phyloP scores from a whole-genome alignment of 2,797 vertebrate genomes.

The Hydrolagus colliei region DNA sequence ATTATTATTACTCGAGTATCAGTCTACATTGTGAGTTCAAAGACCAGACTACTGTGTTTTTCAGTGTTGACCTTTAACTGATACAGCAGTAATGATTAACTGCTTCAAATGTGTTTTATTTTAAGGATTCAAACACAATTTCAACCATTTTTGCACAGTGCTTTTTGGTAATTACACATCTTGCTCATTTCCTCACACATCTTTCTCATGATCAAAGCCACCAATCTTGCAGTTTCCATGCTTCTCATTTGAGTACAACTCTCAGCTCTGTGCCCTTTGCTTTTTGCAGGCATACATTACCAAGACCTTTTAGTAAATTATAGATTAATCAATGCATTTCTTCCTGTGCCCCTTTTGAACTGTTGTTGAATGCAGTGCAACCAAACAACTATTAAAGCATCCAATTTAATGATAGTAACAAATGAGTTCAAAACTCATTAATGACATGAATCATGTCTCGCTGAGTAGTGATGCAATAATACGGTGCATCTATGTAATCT shows the following conservation, averaged over 20 bases:
- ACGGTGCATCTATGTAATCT: not conserved
- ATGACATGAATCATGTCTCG: not conserved
- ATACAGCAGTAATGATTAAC: not conserved
- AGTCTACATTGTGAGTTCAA: too few species aligned
- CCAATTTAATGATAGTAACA: not conserved
- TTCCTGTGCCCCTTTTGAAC: not conserved
- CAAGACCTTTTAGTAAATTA: not conserved
- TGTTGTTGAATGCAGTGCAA: not conserved
- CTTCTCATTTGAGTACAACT: not conserved
- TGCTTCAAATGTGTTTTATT: not conserved
- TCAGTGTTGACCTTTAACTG: not conserved
- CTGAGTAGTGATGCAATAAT: not conserved
- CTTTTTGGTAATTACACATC: not conserved
- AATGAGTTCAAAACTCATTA: not conserved
- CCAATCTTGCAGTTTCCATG: not conserved
- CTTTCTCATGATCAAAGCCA: not conserved
- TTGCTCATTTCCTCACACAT: not conserved
- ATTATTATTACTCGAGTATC: too few species aligned
- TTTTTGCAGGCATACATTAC: not conserved
- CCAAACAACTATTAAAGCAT: not conserved
- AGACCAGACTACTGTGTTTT: not conserved
- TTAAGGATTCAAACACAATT: constrained; percentile 1
- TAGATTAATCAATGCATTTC: not conserved
- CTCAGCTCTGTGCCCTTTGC: not conserved
- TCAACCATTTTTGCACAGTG: not conserved